These are phyloP conservation scores for Oscheius sp. DNA, from an alignment of 2,888 invertebrate genomes.

Conservation along the genomic window DNA sequence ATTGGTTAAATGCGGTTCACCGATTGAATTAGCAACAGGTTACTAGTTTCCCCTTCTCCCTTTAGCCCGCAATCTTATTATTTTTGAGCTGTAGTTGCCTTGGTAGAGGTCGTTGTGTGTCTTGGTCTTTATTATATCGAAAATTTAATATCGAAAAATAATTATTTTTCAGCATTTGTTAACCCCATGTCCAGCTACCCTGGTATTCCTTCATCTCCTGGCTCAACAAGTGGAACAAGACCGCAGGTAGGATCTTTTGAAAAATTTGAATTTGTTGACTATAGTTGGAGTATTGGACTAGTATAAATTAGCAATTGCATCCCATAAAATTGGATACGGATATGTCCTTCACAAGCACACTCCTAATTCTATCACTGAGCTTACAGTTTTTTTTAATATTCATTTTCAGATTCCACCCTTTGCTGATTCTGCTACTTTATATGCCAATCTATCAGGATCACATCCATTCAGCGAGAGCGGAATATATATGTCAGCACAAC, in stretches of 20 bases:
- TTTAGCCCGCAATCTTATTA: background rate
- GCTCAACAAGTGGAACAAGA: slow-evolving; percentile 25
- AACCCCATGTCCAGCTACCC: slow-evolving; percentile 46
- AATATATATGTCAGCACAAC: slow-evolving; percentile 31
- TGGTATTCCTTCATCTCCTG: slow-evolving; percentile 37
- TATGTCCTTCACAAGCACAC: no score
- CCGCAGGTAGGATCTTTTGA: background rate
- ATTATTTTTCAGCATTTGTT: slow-evolving; percentile 41
- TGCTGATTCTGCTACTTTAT: slow-evolving; percentile 23
- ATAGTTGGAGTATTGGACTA: no score
- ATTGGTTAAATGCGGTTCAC: slow-evolving; percentile 30
- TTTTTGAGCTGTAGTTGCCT: slow-evolving; percentile 1
- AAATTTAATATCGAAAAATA: background rate
- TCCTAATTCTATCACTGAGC: no score
- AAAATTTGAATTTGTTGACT: background rate
- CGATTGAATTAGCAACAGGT: slow-evolving; percentile 26
- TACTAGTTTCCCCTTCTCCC: background rate
- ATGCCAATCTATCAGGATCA: slow-evolving; percentile 13
- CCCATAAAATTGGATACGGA: no score
- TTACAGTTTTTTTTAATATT: no score
- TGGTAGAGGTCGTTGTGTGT: slow-evolving; percentile 8
- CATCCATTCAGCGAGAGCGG: slow-evolving; percentile 8
- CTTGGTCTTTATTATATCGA: background rate
- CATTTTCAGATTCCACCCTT: background rate
- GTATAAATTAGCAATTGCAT: no score